Conservation (phyloP, 1,140 invertebrate genomes). For the Oryzaephilus surinamensis region DNA sequence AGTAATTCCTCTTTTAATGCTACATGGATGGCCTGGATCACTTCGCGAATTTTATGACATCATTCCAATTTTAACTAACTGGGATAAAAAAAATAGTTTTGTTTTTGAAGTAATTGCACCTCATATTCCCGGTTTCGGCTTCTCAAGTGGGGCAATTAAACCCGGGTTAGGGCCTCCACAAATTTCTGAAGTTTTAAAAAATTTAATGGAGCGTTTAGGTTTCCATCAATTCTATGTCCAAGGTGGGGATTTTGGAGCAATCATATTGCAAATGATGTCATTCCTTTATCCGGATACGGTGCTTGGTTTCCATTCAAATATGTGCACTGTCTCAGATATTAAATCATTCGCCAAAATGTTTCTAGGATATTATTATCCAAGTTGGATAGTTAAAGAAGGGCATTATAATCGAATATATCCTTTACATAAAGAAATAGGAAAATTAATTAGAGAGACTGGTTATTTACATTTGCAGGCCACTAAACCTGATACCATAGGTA, state of each 20-base stretch:
- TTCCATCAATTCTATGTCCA: slow-evolving; percentile 69
- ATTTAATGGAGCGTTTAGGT: slow-evolving; percentile 72
- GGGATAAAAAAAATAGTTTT: slow-evolving; percentile 43
- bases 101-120: slow-evolving; percentile 73
- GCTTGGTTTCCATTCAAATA: slow-evolving; percentile 54
- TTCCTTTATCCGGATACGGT: slow-evolving; percentile 58
- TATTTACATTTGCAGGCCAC: slow-evolving; percentile 79
- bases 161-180: slow-evolving; percentile 52
- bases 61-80: slow-evolving; percentile 57
- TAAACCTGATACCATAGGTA: slow-evolving; percentile 87
- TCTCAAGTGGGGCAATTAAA: slow-evolving; percentile 57
- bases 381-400: slow-evolving; percentile 44
- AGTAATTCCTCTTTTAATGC: slow-evolving; percentile 59
- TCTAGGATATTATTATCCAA: slow-evolving; percentile 42
- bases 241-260: slow-evolving; percentile 75
- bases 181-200: slow-evolving; percentile 63
- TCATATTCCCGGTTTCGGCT: slow-evolving; percentile 75
- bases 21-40: slow-evolving; percentile 89
- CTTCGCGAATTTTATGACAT: slow-evolving; percentile 77
- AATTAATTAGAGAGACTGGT: slow-evolving; percentile 56
- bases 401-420: slow-evolving; percentile 52
- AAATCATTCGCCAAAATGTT: slow-evolving; percentile 39
- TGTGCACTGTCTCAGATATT: slow-evolving; percentile 39
- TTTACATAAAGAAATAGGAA: slow-evolving; percentile 37
- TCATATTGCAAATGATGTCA: slow-evolving; percentile 51